A percentile compares a stretch with the other conserved stretches of the same genome.
These are phyloP conservation scores for Cheilinus undulatus DNA, from an alignment of 2,113 vertebrate species.

Conservation along the genomic window DNA sequence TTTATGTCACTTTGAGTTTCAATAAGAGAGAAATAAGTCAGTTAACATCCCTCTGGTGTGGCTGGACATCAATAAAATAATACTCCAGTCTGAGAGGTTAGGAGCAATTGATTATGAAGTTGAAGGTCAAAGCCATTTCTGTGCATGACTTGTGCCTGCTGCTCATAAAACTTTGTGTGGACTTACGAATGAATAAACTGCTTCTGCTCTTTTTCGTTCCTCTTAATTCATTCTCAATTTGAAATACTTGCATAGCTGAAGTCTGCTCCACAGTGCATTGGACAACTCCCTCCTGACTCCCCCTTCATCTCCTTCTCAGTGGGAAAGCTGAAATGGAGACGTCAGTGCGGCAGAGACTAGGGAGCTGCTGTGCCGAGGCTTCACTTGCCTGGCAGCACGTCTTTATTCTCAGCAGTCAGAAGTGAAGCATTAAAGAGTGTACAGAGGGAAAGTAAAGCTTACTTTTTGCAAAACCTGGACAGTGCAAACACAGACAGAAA, in stretches of 20 bases:
- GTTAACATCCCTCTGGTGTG: conserved; percentile 15
- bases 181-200: neutral
- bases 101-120: conserved; percentile 22
- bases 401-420: conserved; percentile 27
- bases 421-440: conserved; percentile 19
- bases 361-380: neutral
- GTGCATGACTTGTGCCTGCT: neutral
- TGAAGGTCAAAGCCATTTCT: conserved; percentile 14
- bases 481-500: conserved; percentile 24
- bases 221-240: neutral
- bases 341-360: conserved; percentile 29
- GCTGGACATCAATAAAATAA: conserved; percentile 48
- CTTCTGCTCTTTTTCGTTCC: neutral
- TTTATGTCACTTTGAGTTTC: conserved; percentile 72
- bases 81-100: conserved; percentile 12
- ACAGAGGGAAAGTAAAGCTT: conserved; percentile 18
- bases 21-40: conserved; percentile 51
- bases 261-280: conserved; percentile 19
- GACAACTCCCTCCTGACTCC: conserved; percentile 20
- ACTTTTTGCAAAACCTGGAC: conserved; percentile 16
- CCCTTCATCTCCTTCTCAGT: conserved; percentile 33
- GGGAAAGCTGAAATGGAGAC: conserved; percentile 46
- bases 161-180: neutral
- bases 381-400: conserved; percentile 33
- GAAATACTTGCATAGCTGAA: conserved; percentile 32